Evolutionary conservation across 1,140 invertebrate species (phyloP).

Genomic region (Tribolium madens): DNA sequence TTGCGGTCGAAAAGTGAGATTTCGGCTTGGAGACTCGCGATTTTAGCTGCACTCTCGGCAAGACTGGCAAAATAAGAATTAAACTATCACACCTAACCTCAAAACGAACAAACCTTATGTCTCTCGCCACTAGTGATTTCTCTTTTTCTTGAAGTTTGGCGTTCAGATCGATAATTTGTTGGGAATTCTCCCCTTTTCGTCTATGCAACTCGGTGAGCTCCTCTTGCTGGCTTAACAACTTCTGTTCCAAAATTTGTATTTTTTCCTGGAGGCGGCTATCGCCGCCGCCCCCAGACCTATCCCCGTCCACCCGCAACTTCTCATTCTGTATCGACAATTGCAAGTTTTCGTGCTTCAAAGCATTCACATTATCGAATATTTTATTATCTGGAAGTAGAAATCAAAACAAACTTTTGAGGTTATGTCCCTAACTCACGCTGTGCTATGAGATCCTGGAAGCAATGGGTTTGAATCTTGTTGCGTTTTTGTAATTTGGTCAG

Average conservation of each 20-base stretch:
- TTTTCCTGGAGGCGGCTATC: conserved; percentile 64
- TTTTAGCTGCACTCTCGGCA: conserved; percentile 76
- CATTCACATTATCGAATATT: conserved; percentile 84
- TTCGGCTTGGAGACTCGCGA: conserved; percentile 75
- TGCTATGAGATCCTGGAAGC: conserved; percentile 74
- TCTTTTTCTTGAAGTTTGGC: conserved; percentile 87
- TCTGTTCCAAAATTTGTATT: conserved; percentile 82
- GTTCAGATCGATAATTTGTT: conserved; percentile 93
- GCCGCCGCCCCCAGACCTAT: conserved; percentile 53
- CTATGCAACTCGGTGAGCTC: conserved; percentile 92
- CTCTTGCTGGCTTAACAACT: conserved; percentile 88
- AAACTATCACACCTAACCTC: neutral
- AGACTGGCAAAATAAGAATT: conserved; percentile 71
- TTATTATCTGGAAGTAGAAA: conserved; percentile 81
- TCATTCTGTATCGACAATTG: conserved; percentile 88
- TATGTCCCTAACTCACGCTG: conserved; percentile 68
- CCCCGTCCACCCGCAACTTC: conserved; percentile 74
- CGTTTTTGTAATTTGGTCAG: conserved; percentile 71
- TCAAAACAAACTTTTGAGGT: conserved; percentile 47
- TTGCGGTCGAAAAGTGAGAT: conserved; percentile 74
- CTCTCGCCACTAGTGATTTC: conserved; percentile 79
- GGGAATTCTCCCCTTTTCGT: conserved; percentile 90
- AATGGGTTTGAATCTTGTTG: conserved; percentile 70
- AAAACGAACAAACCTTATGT: conserved; percentile 72
- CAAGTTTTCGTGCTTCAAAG: conserved; percentile 83